Evolutionary conservation across 1,140 invertebrate species (phyloP).

Genomic region (Caenorhabditis brenneri): DNA sequence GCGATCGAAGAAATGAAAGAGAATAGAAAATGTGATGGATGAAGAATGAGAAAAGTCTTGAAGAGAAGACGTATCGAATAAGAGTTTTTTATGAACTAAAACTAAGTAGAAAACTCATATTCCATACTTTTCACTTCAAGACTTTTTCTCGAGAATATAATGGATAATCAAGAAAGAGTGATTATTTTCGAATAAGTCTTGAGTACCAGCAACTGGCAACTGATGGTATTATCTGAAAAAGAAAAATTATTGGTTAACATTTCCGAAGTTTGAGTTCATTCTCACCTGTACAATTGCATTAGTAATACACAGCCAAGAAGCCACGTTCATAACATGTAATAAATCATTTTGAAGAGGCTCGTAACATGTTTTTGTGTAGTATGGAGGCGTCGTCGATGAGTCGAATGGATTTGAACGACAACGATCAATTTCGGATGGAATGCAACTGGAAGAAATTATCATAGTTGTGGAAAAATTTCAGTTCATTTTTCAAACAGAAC

Average conservation of each 20-base stretch:
- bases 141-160: neutral
- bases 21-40: neutral
- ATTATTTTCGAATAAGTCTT: conserved; percentile 65
- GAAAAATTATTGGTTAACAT: no score
- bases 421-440: conserved; percentile 42
- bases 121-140: neutral
- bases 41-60: neutral
- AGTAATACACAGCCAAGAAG: conserved; percentile 65
- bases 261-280: conserved; percentile 18
- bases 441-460: conserved; percentile 49
- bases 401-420: conserved; percentile 47
- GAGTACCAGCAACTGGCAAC: conserved; percentile 66
- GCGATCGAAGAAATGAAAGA: conserved; percentile 30
- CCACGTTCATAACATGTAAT: conserved; percentile 64
- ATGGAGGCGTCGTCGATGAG: neutral
- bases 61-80: neutral
- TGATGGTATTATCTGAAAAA: conserved; percentile 67
- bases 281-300: conserved; percentile 62
- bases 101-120: neutral
- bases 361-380: conserved; percentile 69
- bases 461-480: neutral
- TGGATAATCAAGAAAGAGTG: neutral
- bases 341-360: conserved; percentile 61
- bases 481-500: no score
- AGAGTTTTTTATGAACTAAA: no score